Evolutionary conservation across 2,888 invertebrate genomes (phyloP).

Genomic region (Agrotis ipsilon): DNA sequence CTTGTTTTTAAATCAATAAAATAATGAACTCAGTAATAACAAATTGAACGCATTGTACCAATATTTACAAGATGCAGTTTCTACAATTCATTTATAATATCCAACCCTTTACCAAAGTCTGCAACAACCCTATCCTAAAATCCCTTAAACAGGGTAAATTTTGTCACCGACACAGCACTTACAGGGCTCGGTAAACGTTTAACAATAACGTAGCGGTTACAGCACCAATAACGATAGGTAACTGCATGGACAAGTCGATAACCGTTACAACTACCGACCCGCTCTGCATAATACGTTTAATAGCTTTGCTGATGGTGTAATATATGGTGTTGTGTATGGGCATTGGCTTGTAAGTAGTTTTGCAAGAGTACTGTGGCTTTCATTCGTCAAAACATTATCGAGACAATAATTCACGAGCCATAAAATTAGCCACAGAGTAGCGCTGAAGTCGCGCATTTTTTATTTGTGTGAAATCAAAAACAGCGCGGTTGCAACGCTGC

Average conservation of each 20-base stretch:
- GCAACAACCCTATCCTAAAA: slow-evolving; percentile 23
- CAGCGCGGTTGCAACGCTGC: too few species aligned
- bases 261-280: slow-evolving; percentile 60
- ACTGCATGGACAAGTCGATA: slow-evolving; percentile 65
- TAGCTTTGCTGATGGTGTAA: slow-evolving; percentile 38
- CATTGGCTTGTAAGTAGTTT: slow-evolving; percentile 20
- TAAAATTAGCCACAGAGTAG: too few species aligned
- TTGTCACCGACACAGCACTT: slow-evolving; percentile 20
- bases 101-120: neutral
- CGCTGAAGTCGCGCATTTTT: too few species aligned
- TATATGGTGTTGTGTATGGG: slow-evolving; percentile 24
- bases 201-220: slow-evolving; percentile 63
- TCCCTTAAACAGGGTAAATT: slow-evolving; percentile 35
- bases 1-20: too few species aligned
- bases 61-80: too few species aligned
- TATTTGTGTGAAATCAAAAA: too few species aligned
- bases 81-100: too few species aligned
- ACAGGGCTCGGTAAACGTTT: slow-evolving; percentile 44
- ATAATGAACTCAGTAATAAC: too few species aligned
- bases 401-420: too few species aligned
- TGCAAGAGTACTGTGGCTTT: neutral
- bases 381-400: neutral
- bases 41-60: too few species aligned
- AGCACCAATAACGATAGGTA: slow-evolving; percentile 63
- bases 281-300: slow-evolving; percentile 60